phyloP scores from a whole-genome alignment of 2,888 invertebrate genomes.

The Phaonia tiefii region DNA sequence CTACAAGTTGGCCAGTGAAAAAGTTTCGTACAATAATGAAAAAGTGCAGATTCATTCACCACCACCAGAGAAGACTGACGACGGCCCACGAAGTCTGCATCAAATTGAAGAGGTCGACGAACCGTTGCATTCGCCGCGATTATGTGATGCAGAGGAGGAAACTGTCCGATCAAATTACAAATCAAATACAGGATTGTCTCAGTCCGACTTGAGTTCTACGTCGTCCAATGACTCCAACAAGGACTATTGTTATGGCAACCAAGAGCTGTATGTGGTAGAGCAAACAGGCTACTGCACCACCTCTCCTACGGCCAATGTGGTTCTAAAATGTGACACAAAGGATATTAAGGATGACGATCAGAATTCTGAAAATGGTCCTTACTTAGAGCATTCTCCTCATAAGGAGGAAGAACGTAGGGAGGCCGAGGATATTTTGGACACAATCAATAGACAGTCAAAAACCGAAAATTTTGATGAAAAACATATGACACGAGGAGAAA shows the following conservation, averaged over 20 bases:
- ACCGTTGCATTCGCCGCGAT: conserved; percentile 59
- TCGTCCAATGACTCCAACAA: conserved; percentile 87
- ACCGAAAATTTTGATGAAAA: conserved; percentile 8
- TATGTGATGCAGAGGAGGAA: conserved; percentile 49
- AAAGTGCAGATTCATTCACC: conserved; percentile 81
- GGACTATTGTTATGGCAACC: conserved; percentile 90
- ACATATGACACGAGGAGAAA: conserved; percentile 43
- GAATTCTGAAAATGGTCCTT: conserved; percentile 72
- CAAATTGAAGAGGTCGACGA: conserved; percentile 77
- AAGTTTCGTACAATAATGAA: conserved; percentile 73
- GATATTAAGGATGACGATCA: conserved; percentile 71
- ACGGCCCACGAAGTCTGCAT: conserved; percentile 75
- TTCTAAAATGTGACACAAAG: conserved; percentile 60
- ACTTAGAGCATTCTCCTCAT: conserved; percentile 66
- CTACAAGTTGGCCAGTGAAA: conserved; percentile 58
- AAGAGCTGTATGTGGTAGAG: conserved; percentile 88
- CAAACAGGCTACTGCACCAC: conserved; percentile 84
- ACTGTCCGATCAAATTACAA: conserved; percentile 27
- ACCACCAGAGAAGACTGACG: conserved; percentile 71
- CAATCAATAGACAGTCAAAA: background rate
- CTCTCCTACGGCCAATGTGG: conserved; percentile 66
- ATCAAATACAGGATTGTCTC: conserved; percentile 89
- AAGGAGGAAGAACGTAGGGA: conserved; percentile 35
- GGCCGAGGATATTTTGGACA: conserved; percentile 18
- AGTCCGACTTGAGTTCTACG: conserved; percentile 88